These are phyloP conservation scores for Laterallus jamaicensis DNA, from an alignment of 2,113 vertebrate species.

Conservation along the genomic window DNA sequence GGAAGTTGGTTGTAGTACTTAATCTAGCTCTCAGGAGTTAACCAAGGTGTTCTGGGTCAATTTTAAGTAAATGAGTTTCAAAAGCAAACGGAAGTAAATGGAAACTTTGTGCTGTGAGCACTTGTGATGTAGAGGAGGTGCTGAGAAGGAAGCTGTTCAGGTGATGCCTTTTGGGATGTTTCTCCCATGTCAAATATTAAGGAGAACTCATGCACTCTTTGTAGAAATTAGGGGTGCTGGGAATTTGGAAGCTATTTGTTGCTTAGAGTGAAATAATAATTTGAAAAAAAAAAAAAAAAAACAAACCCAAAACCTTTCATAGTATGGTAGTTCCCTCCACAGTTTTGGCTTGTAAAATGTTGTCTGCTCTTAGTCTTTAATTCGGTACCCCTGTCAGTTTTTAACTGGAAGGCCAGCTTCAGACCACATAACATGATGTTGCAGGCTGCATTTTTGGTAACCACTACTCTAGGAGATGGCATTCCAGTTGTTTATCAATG, in stretches of 20 bases:
- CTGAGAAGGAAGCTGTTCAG: neutral
- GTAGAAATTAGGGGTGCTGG: neutral
- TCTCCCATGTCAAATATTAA: neutral
- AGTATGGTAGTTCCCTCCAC: neutral
- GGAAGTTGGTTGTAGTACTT: neutral
- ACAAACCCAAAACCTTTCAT: no score
- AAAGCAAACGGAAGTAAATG: neutral
- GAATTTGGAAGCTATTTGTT: neutral
- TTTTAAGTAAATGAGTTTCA: neutral
- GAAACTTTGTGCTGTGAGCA: neutral
- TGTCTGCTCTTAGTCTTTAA: neutral
- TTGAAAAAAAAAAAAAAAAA: no score
- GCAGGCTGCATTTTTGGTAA: neutral
- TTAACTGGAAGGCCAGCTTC: neutral
- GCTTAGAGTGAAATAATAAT: neutral
- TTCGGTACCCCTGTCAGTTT: neutral
- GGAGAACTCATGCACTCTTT: neutral
- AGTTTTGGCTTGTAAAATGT: neutral
- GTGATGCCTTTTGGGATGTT: neutral
- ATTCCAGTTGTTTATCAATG: neutral
- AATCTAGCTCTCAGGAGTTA: neutral
- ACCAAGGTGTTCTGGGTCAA: neutral
- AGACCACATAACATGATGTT: neutral
- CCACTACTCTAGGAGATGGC: neutral
- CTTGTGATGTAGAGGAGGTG: neutral